Conservation (phyloP, 1,140 invertebrate species). For the Octopus sinensis region DNA sequence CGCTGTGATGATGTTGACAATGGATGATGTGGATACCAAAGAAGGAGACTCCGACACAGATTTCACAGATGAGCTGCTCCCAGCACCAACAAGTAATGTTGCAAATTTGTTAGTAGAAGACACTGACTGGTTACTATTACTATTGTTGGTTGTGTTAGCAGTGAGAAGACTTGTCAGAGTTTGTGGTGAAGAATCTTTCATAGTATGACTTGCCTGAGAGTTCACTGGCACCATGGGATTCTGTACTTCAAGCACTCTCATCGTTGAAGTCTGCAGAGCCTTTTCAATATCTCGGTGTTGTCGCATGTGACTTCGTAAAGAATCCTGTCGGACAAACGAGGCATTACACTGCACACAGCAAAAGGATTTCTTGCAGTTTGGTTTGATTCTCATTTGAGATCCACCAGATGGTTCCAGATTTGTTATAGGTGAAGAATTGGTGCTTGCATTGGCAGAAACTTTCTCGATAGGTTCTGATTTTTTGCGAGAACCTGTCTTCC, state of each 20-base stretch:
- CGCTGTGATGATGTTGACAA: too few relatives aligned
- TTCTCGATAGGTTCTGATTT: neutral
- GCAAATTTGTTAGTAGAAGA: too few relatives aligned
- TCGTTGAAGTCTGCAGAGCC: constrained; percentile 32
- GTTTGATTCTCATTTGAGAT: constrained; percentile 21
- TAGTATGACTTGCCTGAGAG: neutral
- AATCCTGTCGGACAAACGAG: constrained; percentile 53
- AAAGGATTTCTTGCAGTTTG: constrained; percentile 39
- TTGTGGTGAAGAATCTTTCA: too few relatives aligned
- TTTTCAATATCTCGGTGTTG: constrained; percentile 39
- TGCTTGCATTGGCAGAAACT: neutral
- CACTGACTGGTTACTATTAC: too few relatives aligned
- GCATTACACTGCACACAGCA: constrained; percentile 45
- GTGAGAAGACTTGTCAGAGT: too few relatives aligned
- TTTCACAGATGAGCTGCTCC: too few relatives aligned
- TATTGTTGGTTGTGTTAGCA: too few relatives aligned
- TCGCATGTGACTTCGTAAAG: constrained; percentile 49
- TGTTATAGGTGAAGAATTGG: neutral
- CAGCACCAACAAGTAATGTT: too few relatives aligned
- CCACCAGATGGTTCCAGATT: neutral
- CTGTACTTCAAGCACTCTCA: constrained; percentile 37
- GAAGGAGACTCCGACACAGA: too few relatives aligned
- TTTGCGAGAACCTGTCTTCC: neutral
- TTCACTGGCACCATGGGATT: constrained; percentile 20
- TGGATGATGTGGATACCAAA: too few relatives aligned